Base-by-base conservation (phyloP, 2,888 invertebrate genomes). In the Liodrosophila aerea region DNA sequence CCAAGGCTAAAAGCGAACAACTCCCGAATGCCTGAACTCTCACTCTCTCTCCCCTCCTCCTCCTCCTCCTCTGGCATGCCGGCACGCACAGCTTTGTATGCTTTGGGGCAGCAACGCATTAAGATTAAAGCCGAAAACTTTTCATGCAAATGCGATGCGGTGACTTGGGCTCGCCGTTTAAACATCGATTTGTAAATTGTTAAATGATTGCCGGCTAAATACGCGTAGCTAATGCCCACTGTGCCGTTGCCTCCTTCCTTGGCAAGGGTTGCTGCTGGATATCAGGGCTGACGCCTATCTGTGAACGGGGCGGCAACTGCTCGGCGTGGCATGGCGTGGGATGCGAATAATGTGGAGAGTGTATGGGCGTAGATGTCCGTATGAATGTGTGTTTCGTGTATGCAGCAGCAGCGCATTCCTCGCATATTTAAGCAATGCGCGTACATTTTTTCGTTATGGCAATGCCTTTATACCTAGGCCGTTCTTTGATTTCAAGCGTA, bases 121-220 rank as follows among this genome's bases (percentile, higher is more conserved):
- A 76, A 76, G 65, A 64, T 78, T 84, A 64, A 83, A 71, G 69
- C 53, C 44, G 22, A 74, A 81, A 81, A 74, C 39, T 83, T 78
- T 73, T 72, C 66, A 72, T 72, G 69, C 69, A 56, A 51, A 66
- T 66, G 68, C 62, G 62, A 66, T 66, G 68, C 62, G 62, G 61
- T 51, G 47, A n/a, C 9, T 29, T 52, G 44, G 52, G 67, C 45
- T 16, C 46, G 73, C 71, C 80, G 85, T 77, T 88, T 88, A 88
- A 88, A 86, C 73, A 85, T 87, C 88, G 87, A 88, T 88, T 88
- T 88, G 88, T 81, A 84, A 88, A 88, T 88, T 87, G 87, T 80
- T 78, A 85, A 85, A 84, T 76, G 87, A 88, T 88, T 86, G 80
- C 80, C 69, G 76, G 73, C 81, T 85, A 86, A 86, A 86, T 80